phyloP scores from a whole-genome alignment of 2,113 vertebrate species.

The Austrofundulus limnaeus region DNA sequence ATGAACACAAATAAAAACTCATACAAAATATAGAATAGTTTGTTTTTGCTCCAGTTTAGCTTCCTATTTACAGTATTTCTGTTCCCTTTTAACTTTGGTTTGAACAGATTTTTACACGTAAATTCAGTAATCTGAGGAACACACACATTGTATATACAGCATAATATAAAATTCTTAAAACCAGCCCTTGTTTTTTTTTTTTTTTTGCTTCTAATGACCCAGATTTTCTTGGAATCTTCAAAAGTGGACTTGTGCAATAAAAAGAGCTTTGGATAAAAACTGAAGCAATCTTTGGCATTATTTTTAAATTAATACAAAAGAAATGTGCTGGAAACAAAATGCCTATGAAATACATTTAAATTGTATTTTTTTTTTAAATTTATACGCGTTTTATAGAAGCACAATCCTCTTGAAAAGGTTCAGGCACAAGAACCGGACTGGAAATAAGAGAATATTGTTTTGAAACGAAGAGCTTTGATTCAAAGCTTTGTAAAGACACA shows the following conservation, averaged over 20 bases:
- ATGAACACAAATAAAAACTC: background rate
- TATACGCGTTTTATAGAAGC: too few species aligned
- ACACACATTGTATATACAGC: background rate
- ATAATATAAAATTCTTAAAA: too few species aligned
- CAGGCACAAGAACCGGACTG: too few species aligned
- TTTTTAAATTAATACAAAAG: background rate
- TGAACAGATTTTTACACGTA: constrained; percentile 12
- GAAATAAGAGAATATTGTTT: too few species aligned
- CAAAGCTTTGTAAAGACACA: too few species aligned
- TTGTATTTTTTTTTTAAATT: too few species aligned
- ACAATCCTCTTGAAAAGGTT: too few species aligned
- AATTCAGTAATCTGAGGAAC: background rate
- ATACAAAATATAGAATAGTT: constrained; percentile 3
- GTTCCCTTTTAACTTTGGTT: constrained; percentile 20
- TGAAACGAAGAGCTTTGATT: too few species aligned
- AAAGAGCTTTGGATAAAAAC: too few species aligned
- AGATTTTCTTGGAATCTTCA: background rate
- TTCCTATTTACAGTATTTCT: constrained; percentile 14
- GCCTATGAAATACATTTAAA: background rate
- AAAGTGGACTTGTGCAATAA: background rate
- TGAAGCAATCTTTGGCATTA: background rate
- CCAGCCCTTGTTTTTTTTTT: too few species aligned
- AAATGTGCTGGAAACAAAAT: background rate
- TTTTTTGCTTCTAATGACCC: too few species aligned
- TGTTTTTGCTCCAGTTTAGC: constrained; percentile 36